A percentile compares a stretch with the other conserved stretches of the same genome.
Evolutionary conservation across 23 tunicate species (phyloP).

Genomic region (Trididemnum nubilum): DNA sequence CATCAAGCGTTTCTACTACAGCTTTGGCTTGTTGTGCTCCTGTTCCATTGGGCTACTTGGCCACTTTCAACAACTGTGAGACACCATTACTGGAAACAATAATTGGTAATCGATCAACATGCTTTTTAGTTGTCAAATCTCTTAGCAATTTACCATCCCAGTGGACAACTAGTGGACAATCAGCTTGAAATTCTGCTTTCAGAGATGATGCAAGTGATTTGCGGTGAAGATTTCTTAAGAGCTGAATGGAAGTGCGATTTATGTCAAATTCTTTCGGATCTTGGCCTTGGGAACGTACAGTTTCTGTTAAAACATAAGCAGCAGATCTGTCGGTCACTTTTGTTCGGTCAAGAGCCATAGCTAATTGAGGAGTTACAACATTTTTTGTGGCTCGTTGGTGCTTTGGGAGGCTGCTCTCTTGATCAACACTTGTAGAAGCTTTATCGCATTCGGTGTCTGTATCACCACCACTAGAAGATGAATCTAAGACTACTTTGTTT

Average conservation of each 20-base stretch:
- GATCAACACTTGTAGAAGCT: slow-evolving; percentile 15
- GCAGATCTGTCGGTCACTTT: slow-evolving; percentile 26
- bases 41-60: too few relatives aligned
- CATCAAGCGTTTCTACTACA: too few relatives aligned
- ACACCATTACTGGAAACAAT: too few relatives aligned
- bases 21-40: too few relatives aligned
- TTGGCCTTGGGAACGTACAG: slow-evolving; percentile 10
- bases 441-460: slow-evolving; percentile 7
- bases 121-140: too few relatives aligned
- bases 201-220: background rate
- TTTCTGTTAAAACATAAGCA: slow-evolving; percentile 22
- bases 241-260: slow-evolving; percentile 11
- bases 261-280: slow-evolving; percentile 20
- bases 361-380: slow-evolving; percentile 32
- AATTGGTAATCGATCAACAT: too few relatives aligned
- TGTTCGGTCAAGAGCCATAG: slow-evolving; percentile 17
- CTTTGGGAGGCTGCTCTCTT: background rate
- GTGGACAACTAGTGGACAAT: slow-evolving; percentile 19
- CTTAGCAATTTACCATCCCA: too few relatives aligned
- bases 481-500: background rate
- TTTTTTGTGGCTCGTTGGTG: slow-evolving; percentile 3
- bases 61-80: too few relatives aligned
- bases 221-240: background rate
- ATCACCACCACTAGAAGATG: slow-evolving; percentile 18
- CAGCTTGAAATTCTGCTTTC: slow-evolving; percentile 21